phyloP scores from a whole-genome alignment of 2,113 vertebrate genomes.

The Paedocypris sp. region DNA sequence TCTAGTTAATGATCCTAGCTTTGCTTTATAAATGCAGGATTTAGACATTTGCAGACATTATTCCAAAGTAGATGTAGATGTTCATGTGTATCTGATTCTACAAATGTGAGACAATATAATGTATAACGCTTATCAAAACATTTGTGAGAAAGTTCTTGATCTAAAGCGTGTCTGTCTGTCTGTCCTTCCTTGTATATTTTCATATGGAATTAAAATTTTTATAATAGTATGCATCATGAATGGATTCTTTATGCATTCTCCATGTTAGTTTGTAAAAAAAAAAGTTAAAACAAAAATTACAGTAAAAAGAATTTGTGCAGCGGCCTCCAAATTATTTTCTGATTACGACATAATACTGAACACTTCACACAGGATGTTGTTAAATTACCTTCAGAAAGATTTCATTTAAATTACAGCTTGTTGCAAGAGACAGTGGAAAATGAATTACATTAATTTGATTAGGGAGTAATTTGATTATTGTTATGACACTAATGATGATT shows the following conservation, averaged over 20 bases:
- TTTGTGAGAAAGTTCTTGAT: no score
- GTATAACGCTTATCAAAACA: no score
- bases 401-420: background rate
- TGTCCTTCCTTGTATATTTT: no score
- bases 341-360: background rate
- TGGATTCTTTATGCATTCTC: no score
- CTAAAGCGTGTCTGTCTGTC: no score
- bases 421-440: background rate
- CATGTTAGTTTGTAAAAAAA: background rate
- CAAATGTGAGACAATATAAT: no score
- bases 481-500: background rate
- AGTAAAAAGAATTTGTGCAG: background rate
- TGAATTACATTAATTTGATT: conserved; percentile 3
- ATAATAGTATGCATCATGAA: no score
- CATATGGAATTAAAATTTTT: no score
- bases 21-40: background rate
- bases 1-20: background rate
- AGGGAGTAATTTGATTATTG: conserved; percentile 11
- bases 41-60: background rate
- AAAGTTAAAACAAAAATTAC: background rate
- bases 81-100: no score
- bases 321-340: background rate
- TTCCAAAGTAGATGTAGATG: no score
- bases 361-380: background rate
- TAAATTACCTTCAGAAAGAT: background rate